Base-by-base conservation (phyloP, 2,888 invertebrate species). In the Pristionchus japonicus region DNA sequence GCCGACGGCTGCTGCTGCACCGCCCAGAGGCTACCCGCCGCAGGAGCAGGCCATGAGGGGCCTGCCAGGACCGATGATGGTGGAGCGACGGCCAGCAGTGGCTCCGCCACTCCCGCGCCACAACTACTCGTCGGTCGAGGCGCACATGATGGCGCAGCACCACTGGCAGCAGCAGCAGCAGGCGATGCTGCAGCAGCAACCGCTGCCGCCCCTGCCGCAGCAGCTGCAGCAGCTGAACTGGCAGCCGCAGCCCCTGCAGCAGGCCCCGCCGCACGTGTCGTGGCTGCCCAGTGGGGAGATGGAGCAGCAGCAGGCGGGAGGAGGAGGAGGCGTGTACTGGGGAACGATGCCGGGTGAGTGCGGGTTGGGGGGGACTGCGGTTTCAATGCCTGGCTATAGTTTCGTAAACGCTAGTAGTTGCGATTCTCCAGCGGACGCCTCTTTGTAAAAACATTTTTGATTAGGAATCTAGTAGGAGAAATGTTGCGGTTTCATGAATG, bases 171-270 rank as follows among this genome's bases (percentile, higher is more conserved):
- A 4, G 80, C 47, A 7, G 47, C 80, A 23, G 47, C 23, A 11
- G 80, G 9, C n/a, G 47, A 47, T 6, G 80, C 27, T 4, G 15
- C 82, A 7, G 49, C 82, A 49, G 52, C 52, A 15, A 17, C 34
- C 52, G 49, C 34, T 52, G 49, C 3, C n/a, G n/a, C 17, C 13
- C 27, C 80, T 23, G 47, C 47, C 23, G 80, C 27, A 4, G 47
- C 34, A 83, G 57, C 83, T 27, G 61, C 49, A 52, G 88, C 88
- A 23, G 84, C 43, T 70, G 40, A 31, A 64, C 70, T 43, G 20
- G 77, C 87, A 87, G 40, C 87, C 52, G 52, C 87, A 87, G 40
- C 87, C 52, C 40, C 77, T 61, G 61, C 83, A 88, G 37, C 83
- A 64, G 83, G 83, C 57, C 4, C 83, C 86, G 1, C 86, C 86